These are phyloP conservation scores for Drosophila bocki DNA, from an alignment of 1,140 invertebrate genomes.

Conservation along the genomic window DNA sequence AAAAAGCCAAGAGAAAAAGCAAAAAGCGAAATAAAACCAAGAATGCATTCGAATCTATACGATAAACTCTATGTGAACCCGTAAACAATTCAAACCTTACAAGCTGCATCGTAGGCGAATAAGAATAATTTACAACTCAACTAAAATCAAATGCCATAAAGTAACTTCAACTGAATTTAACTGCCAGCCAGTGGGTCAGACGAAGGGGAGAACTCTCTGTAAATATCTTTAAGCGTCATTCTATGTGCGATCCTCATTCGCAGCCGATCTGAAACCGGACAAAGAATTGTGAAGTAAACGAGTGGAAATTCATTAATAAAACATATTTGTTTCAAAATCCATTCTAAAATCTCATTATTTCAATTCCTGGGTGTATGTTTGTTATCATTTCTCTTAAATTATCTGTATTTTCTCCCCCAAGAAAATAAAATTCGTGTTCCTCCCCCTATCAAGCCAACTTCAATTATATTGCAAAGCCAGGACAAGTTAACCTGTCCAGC, in stretches of 20 bases:
- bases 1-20: conserved; percentile 34
- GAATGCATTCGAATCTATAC: conserved; percentile 64
- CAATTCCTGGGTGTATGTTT: not conserved
- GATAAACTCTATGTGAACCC: conserved; percentile 54
- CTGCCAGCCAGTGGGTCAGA: conserved; percentile 28
- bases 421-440: not conserved
- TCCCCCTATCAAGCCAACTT: conserved; percentile 6
- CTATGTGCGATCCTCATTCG: conserved; percentile 48
- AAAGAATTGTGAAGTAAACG: conserved; percentile 67
- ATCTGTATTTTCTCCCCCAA: not conserved
- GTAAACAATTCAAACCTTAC: conserved; percentile 47
- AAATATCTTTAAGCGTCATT: conserved; percentile 80
- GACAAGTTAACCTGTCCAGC: conserved; percentile 31
- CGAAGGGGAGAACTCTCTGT: conserved; percentile 57
- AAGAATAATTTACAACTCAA: conserved; percentile 53
- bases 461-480: conserved; percentile 29
- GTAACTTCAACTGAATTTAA: conserved; percentile 79
- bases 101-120: conserved; percentile 53
- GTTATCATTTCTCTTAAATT: not conserved
- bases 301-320: conserved; percentile 73
- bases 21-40: conserved; percentile 34
- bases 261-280: conserved; percentile 53
- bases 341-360: not conserved
- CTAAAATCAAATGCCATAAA: conserved; percentile 75
- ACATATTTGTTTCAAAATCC: conserved; percentile 80